These are phyloP conservation scores for Patagioenas fasciata DNA, from an alignment of 2,113 vertebrate species.

Conservation along the genomic window DNA sequence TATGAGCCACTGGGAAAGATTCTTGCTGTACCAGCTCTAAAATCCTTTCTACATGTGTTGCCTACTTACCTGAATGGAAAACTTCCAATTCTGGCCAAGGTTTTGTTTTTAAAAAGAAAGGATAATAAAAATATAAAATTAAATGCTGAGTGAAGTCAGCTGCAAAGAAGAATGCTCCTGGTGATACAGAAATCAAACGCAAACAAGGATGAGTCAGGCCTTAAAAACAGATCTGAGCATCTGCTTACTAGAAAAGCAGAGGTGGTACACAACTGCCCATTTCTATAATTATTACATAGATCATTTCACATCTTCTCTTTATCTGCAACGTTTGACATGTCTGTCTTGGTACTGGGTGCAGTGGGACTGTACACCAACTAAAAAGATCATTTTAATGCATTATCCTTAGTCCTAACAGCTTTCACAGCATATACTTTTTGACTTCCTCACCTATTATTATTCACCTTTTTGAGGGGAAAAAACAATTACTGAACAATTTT, in stretches of 20 bases:
- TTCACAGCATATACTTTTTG: background rate
- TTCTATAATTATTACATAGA: background rate
- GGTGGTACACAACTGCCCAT: background rate
- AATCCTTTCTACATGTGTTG: background rate
- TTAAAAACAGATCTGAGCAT: background rate
- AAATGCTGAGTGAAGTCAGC: background rate
- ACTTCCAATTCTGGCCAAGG: background rate
- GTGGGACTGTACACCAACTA: background rate
- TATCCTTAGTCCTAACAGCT: background rate
- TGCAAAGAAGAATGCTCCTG: background rate
- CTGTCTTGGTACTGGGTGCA: background rate
- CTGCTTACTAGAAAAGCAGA: background rate
- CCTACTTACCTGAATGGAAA: background rate
- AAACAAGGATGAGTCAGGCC: background rate
- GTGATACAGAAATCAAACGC: background rate
- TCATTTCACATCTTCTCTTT: background rate
- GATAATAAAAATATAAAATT: background rate
- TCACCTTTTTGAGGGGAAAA: background rate
- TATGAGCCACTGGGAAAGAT: background rate
- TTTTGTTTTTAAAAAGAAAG: background rate
- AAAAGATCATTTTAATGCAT: background rate
- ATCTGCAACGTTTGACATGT: background rate
- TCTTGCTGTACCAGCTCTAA: background rate
- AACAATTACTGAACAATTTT: fast-evolving
- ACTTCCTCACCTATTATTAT: background rate